Evolutionary conservation across 30 jellyfish, hydroid and myxozoan species (phyloP).

Genomic region (Hydractinia echinata): DNA sequence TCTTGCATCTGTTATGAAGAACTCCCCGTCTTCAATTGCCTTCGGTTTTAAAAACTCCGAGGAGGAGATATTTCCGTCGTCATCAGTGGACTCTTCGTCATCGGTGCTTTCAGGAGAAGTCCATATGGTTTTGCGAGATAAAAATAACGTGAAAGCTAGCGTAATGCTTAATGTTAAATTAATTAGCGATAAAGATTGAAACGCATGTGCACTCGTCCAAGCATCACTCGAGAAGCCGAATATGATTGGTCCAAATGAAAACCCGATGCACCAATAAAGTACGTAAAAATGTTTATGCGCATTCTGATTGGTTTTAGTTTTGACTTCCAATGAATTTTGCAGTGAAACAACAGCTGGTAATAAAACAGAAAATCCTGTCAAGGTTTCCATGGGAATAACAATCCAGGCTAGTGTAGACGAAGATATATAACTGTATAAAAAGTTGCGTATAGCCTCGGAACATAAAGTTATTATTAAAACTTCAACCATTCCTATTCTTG

Average conservation of each 20-base stretch:
- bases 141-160: too few relatives aligned
- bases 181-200: background rate
- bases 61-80: too few relatives aligned
- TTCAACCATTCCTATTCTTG: background rate
- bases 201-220: background rate
- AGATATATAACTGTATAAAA: background rate
- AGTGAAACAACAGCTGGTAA: background rate
- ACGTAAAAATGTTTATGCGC: background rate
- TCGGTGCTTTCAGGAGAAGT: too few relatives aligned
- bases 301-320: background rate
- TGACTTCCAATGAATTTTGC: background rate
- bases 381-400: background rate
- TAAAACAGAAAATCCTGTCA: background rate
- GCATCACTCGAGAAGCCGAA: background rate
- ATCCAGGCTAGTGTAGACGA: slow-evolving; percentile 5
- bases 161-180: background rate
- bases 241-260: background rate
- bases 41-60: too few relatives aligned
- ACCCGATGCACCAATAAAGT: background rate
- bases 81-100: too few relatives aligned
- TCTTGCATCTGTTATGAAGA: too few relatives aligned
- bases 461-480: background rate
- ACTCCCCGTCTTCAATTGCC: too few relatives aligned
- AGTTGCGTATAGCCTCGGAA: background rate
- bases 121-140: too few relatives aligned